Evolutionary conservation across 1,140 invertebrate genomes (phyloP), one percentile per base, ranked within the genome.

Genomic region (Bombus difficillimus): DNA sequence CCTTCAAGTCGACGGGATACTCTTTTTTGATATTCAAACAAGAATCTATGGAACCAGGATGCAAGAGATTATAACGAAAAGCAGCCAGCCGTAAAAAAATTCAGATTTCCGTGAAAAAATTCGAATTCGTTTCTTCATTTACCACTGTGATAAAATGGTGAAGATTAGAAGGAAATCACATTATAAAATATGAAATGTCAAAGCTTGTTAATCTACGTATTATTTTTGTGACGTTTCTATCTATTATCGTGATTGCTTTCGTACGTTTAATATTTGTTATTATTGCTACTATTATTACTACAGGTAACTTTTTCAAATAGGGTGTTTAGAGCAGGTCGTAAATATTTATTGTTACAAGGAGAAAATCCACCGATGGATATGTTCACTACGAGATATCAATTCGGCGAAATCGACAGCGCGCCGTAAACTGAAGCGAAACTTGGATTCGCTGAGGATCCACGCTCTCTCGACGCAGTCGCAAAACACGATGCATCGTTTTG

Each of bases 371-470:
- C n/a, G n/a, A 37, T 28, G 4, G 15, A 1, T 32, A 82, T 59
- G n/a, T 37, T 78, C 9, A 41, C 59, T 39, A 15, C 62, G 68
- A 59, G 71, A 77, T 91, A 86, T 86, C 89, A 90, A 91, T 89
- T 91, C 86, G 87, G 78, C 92, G 89, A 86, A 92, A 88, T 89
- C 91, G 92, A 91, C 88, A 93, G 93, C 93, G 92, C 92, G 92
- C 89, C 87, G 90, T 90, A 89, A 86, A 94, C 93, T 94, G 92
- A 93, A 92, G 84, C 90, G 81, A 89, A 89, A 83, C 87, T 89
- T 81, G 81, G 81, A 86, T 89, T 80, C 87, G 76, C 77, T 37
- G 73, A 81, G 81, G 81, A 89, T 89, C 87, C 72, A 82, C 85
- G 90, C 87, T 85, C 86, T 74, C 41, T 77, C 81, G 91, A 93